These are phyloP conservation scores for Oreochromis grahami DNA, from an alignment of 2,797 vertebrate genomes.

Conservation along the genomic window DNA sequence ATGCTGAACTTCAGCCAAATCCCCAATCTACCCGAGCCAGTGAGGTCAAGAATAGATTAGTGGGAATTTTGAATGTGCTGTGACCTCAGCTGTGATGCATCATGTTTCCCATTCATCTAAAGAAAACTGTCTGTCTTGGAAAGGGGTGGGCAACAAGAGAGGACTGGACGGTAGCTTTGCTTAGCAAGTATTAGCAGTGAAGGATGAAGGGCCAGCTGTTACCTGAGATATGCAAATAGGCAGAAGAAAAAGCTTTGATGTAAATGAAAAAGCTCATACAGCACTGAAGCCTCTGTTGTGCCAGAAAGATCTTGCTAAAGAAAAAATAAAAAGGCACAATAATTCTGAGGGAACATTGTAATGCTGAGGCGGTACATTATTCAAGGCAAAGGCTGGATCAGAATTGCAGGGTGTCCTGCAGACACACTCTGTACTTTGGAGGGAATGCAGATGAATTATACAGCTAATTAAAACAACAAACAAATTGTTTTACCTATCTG, in stretches of 20 bases:
- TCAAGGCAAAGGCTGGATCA: slow-evolving; percentile 16
- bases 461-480: slow-evolving; percentile 1
- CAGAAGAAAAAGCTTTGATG: slow-evolving; percentile 52
- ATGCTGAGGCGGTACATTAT: slow-evolving; percentile 1
- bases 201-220: slow-evolving; percentile 45
- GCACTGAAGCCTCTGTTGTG: slow-evolving; percentile 32
- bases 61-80: neutral
- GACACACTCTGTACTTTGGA: neutral
- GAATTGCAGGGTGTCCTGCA: neutral
- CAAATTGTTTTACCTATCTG: slow-evolving; percentile 5
- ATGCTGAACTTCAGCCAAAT: neutral
- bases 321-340: slow-evolving; percentile 18
- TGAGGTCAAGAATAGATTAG: neutral
- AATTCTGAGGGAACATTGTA: slow-evolving; percentile 7
- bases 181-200: slow-evolving; percentile 35
- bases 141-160: slow-evolving; percentile 6
- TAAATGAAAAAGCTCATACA: slow-evolving; percentile 45
- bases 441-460: slow-evolving; percentile 2
- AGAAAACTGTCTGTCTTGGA: slow-evolving; percentile 6
- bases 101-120: slow-evolving; percentile 18
- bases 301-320: neutral
- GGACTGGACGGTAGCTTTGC: slow-evolving; percentile 33
- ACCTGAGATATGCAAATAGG: slow-evolving; percentile 62
- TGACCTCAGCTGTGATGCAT: neutral
- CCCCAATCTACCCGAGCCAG: neutral